Evolutionary conservation across 2,113 vertebrate species (phyloP).

Genomic region (Corythornis madagascariensis): DNA sequence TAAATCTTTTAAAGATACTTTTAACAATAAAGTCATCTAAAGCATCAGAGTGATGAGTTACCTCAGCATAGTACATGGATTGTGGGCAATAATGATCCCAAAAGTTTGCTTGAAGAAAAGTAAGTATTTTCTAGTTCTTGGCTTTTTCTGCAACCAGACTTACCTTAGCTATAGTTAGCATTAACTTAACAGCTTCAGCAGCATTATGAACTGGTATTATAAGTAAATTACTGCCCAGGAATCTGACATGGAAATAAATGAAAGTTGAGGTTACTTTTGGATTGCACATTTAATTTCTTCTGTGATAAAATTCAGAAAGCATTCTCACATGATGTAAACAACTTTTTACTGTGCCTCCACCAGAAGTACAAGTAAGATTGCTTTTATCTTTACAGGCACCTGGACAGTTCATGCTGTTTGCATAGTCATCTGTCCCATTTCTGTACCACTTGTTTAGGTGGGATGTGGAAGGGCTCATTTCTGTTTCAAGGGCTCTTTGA

Average conservation of each 20-base stretch:
- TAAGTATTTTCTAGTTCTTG: not conserved
- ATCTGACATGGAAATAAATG: conserved; percentile 77
- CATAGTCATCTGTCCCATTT: conserved; percentile 11
- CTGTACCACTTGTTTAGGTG: not conserved
- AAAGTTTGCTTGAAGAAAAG: not conserved
- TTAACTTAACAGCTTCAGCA: conserved; percentile 82
- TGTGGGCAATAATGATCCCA: not conserved
- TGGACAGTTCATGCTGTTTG: not conserved
- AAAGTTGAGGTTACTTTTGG: not conserved
- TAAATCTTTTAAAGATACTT: not conserved
- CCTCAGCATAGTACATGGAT: not conserved
- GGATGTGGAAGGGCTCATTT: not conserved
- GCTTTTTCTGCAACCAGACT: conserved; percentile 5
- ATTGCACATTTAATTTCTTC: not conserved
- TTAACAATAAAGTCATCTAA: not conserved
- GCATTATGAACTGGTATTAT: conserved; percentile 86
- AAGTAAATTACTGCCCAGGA: conserved; percentile 86
- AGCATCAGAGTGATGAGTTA: not conserved
- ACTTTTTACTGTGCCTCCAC: not conserved
- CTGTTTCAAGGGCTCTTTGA: not conserved
- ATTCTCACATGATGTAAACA: not conserved
- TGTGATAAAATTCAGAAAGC: not conserved
- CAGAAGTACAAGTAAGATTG: not conserved
- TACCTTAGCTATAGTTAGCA: conserved; percentile 92
- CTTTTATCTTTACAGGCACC: not conserved